A percentile compares a stretch with the other conserved stretches of the same genome.
phyloP scores from a whole-genome alignment of 2,113 vertebrate genomes.

The Pluvialis apricaria region DNA sequence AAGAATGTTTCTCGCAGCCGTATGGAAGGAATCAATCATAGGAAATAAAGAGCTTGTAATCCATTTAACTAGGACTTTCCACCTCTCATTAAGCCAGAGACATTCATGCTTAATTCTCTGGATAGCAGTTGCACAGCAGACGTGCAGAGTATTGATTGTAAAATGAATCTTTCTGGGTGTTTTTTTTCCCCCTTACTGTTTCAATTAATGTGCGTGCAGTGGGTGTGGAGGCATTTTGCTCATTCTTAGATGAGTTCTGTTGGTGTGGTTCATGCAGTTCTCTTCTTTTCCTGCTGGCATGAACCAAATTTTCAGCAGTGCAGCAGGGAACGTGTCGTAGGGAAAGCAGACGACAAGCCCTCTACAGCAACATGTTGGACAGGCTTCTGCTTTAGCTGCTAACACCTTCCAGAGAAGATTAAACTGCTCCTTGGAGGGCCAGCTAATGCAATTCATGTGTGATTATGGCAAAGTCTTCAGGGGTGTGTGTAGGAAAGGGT shows the following conservation, averaged over 20 bases:
- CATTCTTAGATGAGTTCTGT: background rate
- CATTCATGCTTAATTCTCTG: slow-evolving; percentile 16
- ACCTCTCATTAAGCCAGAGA: slow-evolving; percentile 23
- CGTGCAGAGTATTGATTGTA: background rate
- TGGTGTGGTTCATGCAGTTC: background rate
- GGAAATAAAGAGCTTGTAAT: slow-evolving; percentile 41
- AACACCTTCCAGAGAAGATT: background rate
- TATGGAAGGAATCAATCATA: slow-evolving; percentile 40
- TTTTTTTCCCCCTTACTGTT: background rate
- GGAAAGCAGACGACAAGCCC: background rate
- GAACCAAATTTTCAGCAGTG: background rate
- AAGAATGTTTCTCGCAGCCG: background rate
- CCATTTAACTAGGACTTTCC: slow-evolving; percentile 46
- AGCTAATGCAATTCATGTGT: background rate
- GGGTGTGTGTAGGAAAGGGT: background rate
- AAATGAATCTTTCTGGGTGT: background rate
- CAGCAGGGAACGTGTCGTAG: background rate
- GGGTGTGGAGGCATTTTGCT: background rate
- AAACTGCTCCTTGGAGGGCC: background rate
- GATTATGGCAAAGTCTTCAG: rapidly evolving
- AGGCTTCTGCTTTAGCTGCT: background rate
- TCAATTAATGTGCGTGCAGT: background rate
- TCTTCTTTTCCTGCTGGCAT: background rate
- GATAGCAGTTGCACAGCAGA: slow-evolving; percentile 21
- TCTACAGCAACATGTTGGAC: background rate